A percentile compares a stretch with the other conserved stretches of the same genome.
Conservation (phyloP, 2,888 invertebrate genomes). For the Microctonus brassicae region DNA sequence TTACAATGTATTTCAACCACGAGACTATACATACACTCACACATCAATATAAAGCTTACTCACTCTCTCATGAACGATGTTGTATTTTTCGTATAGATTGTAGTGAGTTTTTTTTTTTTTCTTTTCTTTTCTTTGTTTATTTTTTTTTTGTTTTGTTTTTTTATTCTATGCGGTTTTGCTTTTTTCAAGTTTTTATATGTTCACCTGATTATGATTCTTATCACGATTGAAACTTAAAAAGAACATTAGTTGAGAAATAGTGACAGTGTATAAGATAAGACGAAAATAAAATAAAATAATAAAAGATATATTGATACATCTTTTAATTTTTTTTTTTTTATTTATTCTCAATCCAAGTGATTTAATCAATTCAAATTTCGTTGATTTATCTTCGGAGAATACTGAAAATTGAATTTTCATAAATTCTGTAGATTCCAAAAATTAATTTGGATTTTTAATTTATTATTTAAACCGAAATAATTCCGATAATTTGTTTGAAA, state of each 20-base stretch:
- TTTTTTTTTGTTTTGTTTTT: neutral
- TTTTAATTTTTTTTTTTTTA: too few relatives aligned
- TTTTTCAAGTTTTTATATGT: constrained; percentile 4
- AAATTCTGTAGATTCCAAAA: too few relatives aligned
- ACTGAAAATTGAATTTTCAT: too few relatives aligned
- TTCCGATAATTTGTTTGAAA: too few relatives aligned
- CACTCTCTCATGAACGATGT: constrained; percentile 9
- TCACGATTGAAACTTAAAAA: neutral
- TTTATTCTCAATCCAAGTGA: too few relatives aligned
- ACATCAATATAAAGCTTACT: neutral
- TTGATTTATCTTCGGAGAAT: too few relatives aligned
- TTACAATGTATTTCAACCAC: constrained; percentile 60
- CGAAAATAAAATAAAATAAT: constrained; percentile 46
- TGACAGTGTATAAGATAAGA: constrained; percentile 32
- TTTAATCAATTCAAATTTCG: too few relatives aligned
- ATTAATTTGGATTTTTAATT: too few relatives aligned
- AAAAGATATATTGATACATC: neutral
- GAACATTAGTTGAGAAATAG: neutral
- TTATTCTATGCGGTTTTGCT: too few relatives aligned
- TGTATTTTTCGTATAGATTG: neutral
- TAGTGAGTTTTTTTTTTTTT: neutral
- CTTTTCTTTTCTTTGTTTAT: neutral
- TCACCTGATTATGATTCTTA: neutral
- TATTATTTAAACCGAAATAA: too few relatives aligned
- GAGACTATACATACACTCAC: neutral